Conservation (phyloP, 2,797 vertebrate genomes). For the Odontamblyopus lacepedii region DNA sequence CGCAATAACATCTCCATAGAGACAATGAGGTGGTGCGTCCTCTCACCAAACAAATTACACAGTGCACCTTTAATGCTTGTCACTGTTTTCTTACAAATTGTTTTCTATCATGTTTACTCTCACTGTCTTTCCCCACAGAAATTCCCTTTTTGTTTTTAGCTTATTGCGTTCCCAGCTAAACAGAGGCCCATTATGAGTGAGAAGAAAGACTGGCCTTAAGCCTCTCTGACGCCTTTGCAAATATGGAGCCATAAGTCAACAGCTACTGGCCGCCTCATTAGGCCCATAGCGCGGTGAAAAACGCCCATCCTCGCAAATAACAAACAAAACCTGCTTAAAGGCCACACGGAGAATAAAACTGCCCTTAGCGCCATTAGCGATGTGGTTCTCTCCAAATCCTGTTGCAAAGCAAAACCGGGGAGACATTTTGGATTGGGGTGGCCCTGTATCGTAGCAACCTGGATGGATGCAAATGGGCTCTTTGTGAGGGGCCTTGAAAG, state of each 20-base stretch:
- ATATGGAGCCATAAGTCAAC: slow-evolving; percentile 53
- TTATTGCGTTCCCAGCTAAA: slow-evolving; percentile 34
- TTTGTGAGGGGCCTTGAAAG: slow-evolving; percentile 67
- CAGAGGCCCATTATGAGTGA: slow-evolving; percentile 40
- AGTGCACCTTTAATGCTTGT: neutral
- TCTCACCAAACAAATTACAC: neutral
- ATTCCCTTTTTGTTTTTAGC: slow-evolving; percentile 10
- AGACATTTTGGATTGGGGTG: slow-evolving; percentile 61
- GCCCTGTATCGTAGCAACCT: slow-evolving; percentile 76
- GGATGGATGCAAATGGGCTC: slow-evolving; percentile 66
- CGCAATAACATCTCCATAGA: no score
- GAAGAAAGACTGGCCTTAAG: slow-evolving; percentile 26
- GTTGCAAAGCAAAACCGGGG: slow-evolving; percentile 59
- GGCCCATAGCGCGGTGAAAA: slow-evolving; percentile 37
- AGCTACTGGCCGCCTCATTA: slow-evolving; percentile 64
- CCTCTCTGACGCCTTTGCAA: slow-evolving; percentile 53
- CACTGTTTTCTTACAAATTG: neutral
- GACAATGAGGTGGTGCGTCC: no score
- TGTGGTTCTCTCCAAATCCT: slow-evolving; percentile 46
- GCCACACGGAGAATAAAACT: slow-evolving; percentile 41
- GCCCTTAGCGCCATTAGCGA: slow-evolving; percentile 19
- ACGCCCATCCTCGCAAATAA: slow-evolving; percentile 38
- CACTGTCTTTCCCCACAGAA: slow-evolving; percentile 32
- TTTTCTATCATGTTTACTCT: neutral
- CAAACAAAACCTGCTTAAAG: slow-evolving; percentile 34